Percentiles rank a stretch among this genome's conserved stretches.
Evolutionary conservation across 2,113 vertebrate species (phyloP).

Genomic region (Amphiprion ocellaris): DNA sequence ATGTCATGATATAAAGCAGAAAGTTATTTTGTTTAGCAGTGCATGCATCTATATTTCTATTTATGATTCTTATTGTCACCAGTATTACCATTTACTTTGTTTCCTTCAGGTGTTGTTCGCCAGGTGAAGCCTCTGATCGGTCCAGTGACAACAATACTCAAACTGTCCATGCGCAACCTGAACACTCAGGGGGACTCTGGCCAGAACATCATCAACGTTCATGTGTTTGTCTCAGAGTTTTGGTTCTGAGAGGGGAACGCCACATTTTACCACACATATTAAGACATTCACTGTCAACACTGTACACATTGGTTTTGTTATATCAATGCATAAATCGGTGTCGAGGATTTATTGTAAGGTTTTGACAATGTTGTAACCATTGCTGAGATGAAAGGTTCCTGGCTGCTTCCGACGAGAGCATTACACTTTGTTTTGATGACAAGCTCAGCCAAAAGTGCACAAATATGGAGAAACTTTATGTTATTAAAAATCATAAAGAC

Average conservation of each 20-base stretch:
- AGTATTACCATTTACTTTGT: conserved; percentile 28
- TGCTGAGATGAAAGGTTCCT: conserved; percentile 50
- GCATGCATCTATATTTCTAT: background rate
- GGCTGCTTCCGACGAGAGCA: conserved; percentile 47
- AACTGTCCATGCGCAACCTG: conserved; percentile 94
- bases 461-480: conserved; percentile 32
- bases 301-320: conserved; percentile 53
- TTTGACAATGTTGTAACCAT: conserved; percentile 28
- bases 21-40: no score
- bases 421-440: conserved; percentile 55
- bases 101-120: conserved; percentile 90
- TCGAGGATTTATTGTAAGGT: conserved; percentile 30
- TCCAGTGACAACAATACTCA: conserved; percentile 88
- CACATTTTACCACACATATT: conserved; percentile 23
- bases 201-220: conserved; percentile 92
- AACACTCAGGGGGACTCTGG: conserved; percentile 89
- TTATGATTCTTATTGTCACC: background rate
- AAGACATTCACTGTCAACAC: conserved; percentile 47
- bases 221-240: conserved; percentile 94
- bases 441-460: conserved; percentile 53
- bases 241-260: conserved; percentile 89
- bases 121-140: conserved; percentile 93
- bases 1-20: background rate
- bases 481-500: conserved; percentile 27
- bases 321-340: conserved; percentile 47